A percentile compares a stretch with the other conserved stretches of the same genome.
These are phyloP conservation scores for Pluvialis apricaria DNA, from an alignment of 2,113 vertebrate genomes.

Conservation along the genomic window DNA sequence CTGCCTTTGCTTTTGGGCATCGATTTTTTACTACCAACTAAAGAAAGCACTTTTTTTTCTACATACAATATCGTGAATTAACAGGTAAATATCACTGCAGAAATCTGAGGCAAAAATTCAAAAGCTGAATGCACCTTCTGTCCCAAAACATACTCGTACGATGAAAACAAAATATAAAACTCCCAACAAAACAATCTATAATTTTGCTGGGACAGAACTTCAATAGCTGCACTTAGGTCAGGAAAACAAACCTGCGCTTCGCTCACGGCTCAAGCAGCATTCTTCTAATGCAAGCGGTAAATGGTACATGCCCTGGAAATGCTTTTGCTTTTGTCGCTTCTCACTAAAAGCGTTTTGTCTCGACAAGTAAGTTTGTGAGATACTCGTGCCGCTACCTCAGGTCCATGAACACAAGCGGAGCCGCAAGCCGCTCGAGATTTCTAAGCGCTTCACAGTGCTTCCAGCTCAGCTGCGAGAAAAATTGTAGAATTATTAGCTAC, in stretches of 20 bases:
- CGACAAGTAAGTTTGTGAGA: neutral
- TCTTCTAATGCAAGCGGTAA: neutral
- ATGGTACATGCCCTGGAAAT: neutral
- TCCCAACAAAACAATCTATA: neutral
- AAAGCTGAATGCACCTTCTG: neutral
- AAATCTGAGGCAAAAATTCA: neutral
- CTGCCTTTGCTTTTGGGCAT: neutral
- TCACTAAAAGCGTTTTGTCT: neutral
- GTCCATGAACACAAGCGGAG: fast-evolving
- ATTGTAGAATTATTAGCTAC: fast-evolving
- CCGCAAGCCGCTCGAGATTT: neutral
- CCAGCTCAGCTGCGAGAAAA: neutral
- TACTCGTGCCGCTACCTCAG: neutral
- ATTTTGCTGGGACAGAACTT: neutral
- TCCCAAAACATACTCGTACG: neutral
- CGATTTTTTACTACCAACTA: neutral
- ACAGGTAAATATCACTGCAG: neutral
- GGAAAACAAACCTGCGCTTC: neutral
- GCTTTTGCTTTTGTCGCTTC: neutral
- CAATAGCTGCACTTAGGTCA: neutral
- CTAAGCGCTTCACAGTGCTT: neutral
- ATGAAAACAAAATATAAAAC: neutral
- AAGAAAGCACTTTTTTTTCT: neutral
- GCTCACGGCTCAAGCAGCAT: neutral
- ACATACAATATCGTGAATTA: fast-evolving